Percentiles rank a stretch among this genome's conserved stretches.
Evolutionary conservation across 2,888 invertebrate genomes (phyloP).

Genomic region (Pyrrhosoma nymphula): DNA sequence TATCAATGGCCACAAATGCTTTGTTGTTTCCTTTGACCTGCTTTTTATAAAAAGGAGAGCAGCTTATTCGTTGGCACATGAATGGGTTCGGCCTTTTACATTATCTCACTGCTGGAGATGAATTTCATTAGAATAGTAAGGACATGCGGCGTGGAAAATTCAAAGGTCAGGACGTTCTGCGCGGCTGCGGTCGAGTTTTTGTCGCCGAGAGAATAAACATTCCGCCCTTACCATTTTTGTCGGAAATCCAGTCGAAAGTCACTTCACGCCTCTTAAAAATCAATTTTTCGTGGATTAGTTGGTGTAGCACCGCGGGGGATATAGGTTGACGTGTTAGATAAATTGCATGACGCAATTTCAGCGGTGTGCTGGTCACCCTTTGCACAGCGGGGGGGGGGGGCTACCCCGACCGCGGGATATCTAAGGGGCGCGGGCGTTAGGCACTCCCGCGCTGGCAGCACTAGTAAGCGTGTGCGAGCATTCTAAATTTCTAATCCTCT

Average conservation of each 20-base stretch:
- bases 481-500: neutral
- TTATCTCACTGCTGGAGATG: neutral
- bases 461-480: neutral
- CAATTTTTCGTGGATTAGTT: constrained; percentile 12
- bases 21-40: too few relatives aligned
- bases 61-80: too few relatives aligned
- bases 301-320: neutral
- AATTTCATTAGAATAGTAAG: neutral
- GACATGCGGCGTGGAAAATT: neutral
- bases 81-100: too few relatives aligned
- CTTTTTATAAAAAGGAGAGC: too few relatives aligned
- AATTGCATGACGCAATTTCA: neutral
- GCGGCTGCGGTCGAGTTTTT: neutral
- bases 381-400: neutral
- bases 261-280: neutral
- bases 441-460: too few relatives aligned
- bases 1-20: too few relatives aligned
- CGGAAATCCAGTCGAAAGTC: neutral
- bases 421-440: neutral
- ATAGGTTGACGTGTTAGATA: neutral
- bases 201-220: neutral
- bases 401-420: neutral
- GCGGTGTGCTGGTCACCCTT: neutral
- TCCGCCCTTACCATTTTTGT: neutral
- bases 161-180: neutral